Evolutionary conservation across 2,888 invertebrate genomes (phyloP), one percentile per base, ranked within the genome.

Genomic region (Platycnemis pennipes): DNA sequence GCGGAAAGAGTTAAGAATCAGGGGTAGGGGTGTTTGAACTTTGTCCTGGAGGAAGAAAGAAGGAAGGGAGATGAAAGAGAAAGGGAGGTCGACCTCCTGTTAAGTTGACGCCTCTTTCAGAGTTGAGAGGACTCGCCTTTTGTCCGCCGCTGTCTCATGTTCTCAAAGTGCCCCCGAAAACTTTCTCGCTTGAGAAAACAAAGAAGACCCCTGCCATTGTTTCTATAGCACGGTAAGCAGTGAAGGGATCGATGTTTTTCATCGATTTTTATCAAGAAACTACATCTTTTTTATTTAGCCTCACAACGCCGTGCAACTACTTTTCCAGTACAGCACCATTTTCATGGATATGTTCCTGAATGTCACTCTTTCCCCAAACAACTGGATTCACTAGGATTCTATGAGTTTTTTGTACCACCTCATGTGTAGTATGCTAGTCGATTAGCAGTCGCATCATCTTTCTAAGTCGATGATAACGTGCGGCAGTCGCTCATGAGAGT

Each of bases 141-240:
- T 77, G 77, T 77, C 77, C 77, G 37, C 37, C 77, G 7, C 63
- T 1, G 37, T 77, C 77, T 77, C 77, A 13, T 77, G 77, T 37
- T 77, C 77, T 31, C 77, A 77, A 37, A 77, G 77, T 77, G 37
- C 31, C 77, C 77, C 77, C 77, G 37, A 77, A 63, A 77, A 77
- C 77, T 77, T 77, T 77, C 77, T 77, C 37, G 77, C 77, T 77
- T 77, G 77, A 77, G 77, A 77, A 77, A 77, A 77, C 13, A 37
- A 77, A 77, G 69, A 26, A 2, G 77, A 37, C 11, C 77, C 37
- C 63, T 77, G 4, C 77, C 11, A 77, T 77, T 77, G 77, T 77
- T 77, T 37, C 77, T 77, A 16, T 13, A 11, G 37, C 16, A 37
- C 37, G 77, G 37, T 11, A 11, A 8, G 77, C 26, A 77, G 31